These are phyloP conservation scores for Gobio gobio DNA, from an alignment of 2,113 vertebrate species.

Conservation along the genomic window DNA sequence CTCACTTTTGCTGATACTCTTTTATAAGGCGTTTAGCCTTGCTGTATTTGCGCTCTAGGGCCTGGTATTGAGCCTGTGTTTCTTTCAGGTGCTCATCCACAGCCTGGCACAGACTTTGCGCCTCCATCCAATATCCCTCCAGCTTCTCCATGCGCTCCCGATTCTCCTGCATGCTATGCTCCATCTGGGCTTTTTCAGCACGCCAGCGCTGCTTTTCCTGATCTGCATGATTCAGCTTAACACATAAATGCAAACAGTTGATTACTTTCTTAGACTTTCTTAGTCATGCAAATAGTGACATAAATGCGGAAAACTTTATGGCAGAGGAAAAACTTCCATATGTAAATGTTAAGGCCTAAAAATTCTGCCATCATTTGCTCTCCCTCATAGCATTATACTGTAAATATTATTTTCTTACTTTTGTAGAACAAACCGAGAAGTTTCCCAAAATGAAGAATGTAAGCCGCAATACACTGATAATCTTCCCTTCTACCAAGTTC, in stretches of 20 bases:
- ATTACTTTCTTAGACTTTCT: background rate
- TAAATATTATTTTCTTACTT: background rate
- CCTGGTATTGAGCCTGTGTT: conserved; percentile 95
- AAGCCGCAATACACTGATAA: background rate
- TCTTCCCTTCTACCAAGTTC: background rate
- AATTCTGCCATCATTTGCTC: background rate
- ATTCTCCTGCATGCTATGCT: conserved; percentile 95
- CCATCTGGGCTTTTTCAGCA: conserved; percentile 91
- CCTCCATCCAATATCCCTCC: conserved; percentile 98
- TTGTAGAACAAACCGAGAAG: too few relatives aligned
- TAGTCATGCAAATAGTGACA: background rate
- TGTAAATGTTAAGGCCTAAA: background rate
- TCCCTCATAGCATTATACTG: background rate
- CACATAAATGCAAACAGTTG: conserved; percentile 24
- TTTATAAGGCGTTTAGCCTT: conserved; percentile 98
- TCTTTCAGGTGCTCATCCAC: conserved; percentile 98
- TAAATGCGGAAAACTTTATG: background rate
- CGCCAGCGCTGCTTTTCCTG: conserved; percentile 93
- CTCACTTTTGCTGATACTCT: conserved; percentile 98
- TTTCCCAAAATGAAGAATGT: background rate
- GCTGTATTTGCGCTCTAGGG: conserved; percentile 96
- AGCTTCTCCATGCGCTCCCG: conserved; percentile 98
- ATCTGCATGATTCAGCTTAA: conserved; percentile 76
- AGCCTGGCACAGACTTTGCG: conserved; percentile 93
- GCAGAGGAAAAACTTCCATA: background rate